Evolutionary conservation across 2,113 vertebrate species (phyloP).

Genomic region (Zosterops lateralis): DNA sequence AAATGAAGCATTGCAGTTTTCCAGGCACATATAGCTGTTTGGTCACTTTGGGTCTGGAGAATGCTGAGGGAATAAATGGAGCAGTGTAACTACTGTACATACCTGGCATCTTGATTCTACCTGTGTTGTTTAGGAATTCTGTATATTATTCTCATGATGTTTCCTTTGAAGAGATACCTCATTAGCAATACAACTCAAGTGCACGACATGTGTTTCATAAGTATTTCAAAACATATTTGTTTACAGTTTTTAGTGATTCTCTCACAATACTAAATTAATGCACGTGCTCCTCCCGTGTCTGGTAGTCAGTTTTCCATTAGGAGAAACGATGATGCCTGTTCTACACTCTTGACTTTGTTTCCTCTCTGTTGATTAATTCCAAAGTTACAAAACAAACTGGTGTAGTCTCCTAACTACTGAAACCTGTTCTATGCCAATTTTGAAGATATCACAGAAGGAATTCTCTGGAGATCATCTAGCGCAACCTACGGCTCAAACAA

Average conservation of each 20-base stretch:
- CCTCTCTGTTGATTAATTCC: neutral
- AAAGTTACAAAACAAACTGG: neutral
- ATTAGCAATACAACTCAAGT: conserved; percentile 10
- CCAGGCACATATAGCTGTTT: neutral
- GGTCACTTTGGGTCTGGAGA: neutral
- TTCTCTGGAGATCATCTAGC: neutral
- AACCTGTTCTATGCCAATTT: neutral
- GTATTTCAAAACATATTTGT: conserved; percentile 22
- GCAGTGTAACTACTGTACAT: accelerated
- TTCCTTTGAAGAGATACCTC: neutral
- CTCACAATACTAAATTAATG: neutral
- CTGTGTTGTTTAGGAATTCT: neutral
- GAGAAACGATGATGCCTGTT: neutral
- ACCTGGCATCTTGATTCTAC: neutral
- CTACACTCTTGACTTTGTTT: neutral
- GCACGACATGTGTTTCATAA: neutral
- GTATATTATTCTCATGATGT: neutral
- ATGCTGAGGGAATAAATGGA: neutral
- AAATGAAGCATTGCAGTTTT: neutral
- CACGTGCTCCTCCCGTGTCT: neutral
- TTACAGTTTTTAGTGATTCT: conserved; percentile 13
- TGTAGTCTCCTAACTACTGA: neutral
- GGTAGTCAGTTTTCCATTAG: neutral
- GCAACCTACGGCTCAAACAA: neutral
- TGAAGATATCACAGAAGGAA: neutral